phyloP scores from a whole-genome alignment of 2,888 invertebrate genomes.

The Rhorus exstirpatorius region DNA sequence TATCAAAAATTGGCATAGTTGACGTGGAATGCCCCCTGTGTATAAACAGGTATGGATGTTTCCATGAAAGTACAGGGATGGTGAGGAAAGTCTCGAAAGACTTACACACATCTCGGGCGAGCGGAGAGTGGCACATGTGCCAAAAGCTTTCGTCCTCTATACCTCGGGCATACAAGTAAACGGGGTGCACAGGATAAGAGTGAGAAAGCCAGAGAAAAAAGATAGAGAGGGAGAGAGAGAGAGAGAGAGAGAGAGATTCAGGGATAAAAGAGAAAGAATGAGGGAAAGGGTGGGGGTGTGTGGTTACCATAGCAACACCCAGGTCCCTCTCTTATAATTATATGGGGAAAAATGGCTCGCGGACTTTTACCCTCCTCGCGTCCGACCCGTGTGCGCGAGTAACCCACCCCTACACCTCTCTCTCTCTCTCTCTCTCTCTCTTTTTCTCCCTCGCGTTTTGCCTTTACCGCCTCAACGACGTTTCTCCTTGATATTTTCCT shows the following conservation, averaged over 20 bases:
- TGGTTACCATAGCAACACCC: constrained; percentile 84
- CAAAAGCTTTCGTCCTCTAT: constrained; percentile 59
- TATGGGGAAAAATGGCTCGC: constrained; percentile 86
- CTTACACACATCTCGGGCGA: constrained; percentile 62
- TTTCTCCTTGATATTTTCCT: constrained; percentile 66
- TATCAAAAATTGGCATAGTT: too few relatives aligned
- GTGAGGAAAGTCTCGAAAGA: constrained; percentile 65
- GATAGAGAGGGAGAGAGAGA: constrained; percentile 49
- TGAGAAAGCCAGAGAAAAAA: constrained; percentile 66
- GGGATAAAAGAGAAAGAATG: constrained; percentile 71
- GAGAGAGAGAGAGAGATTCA: constrained; percentile 66
- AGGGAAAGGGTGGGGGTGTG: constrained; percentile 79
- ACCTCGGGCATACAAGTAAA: constrained; percentile 84
- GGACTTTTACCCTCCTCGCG: constrained; percentile 83
- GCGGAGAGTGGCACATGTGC: constrained; percentile 71
- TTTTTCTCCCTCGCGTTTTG: constrained; percentile 48
- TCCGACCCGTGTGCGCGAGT: constrained; percentile 60
- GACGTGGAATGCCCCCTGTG: background rate
- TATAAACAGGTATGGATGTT: constrained; percentile 29
- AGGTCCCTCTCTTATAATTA: constrained; percentile 85
- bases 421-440: constrained; percentile 45
- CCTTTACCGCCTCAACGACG: constrained; percentile 63
- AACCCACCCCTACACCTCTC: constrained; percentile 62
- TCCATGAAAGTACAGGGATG: constrained; percentile 45
- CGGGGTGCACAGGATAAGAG: constrained; percentile 79